Evolutionary conservation across 2,888 invertebrate genomes (phyloP), one percentile per base, ranked within the genome.

Genomic region (Epinotia nisella): DNA sequence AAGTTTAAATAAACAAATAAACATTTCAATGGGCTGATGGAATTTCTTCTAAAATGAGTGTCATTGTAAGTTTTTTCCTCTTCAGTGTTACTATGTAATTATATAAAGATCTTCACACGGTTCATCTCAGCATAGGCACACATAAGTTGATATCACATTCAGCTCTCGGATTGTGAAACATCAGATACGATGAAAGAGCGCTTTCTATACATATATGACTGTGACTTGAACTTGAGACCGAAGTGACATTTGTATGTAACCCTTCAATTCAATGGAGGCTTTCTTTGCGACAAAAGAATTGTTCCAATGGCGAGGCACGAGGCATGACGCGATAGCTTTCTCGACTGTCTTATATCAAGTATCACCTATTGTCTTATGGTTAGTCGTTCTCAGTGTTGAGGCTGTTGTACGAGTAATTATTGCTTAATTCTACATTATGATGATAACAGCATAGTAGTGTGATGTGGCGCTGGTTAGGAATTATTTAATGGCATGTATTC

Each of bases 271-370:
- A 73, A 73, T 69, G 53, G 61, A 35, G 60, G 60, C 55, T 67
- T 64, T 72, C 68, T 68, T 61, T 68, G 68, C 62, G 62, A 62
- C 72, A 72, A 65, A 65, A 65, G 72, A 62, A 72, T 72, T 62
- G 72, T 68, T 72, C 39, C 68, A 60, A 19, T 61, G 67, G 67
- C 19, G 29, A 62, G 3, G 35, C 59, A 56, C 65, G 60, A 29
- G 64, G 66, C 75, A 71, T 69, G 62, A 75, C 65, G 74, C 62
- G 64, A 49, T n/a, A 51, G 77, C 79, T 79, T 80, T 79, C 78
- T 75, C 75, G 70, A 68, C 75, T 35, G 35, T 76, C 75, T 74
- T 77, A 62, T 72, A 72, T 72, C 72, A 49, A 72, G 62, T 76
- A 78, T 76, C 77, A 77, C 64, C 71, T 71, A 77, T 78, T 78